A percentile compares a stretch with the other conserved stretches of the same genome.
Evolutionary conservation across 2,113 vertebrate species (phyloP).

Genomic region (Puntigrus tetrazona): DNA sequence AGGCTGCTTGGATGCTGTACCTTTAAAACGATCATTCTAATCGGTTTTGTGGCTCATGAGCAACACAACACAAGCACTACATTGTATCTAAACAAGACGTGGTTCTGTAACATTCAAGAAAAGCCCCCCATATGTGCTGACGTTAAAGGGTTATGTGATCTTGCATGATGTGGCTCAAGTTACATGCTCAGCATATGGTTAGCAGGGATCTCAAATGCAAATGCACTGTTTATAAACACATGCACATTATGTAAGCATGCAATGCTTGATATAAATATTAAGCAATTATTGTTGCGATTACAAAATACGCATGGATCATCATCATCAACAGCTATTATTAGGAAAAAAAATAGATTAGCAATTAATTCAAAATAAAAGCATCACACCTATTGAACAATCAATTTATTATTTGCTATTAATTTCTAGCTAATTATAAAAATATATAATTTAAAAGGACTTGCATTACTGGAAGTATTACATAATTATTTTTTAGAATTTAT

Average conservation of each 20-base stretch:
- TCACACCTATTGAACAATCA: background rate
- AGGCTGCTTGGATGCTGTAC: background rate
- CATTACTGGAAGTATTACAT: background rate
- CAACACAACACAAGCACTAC: background rate
- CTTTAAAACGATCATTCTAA: background rate
- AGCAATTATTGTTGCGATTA: background rate
- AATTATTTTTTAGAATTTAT: background rate
- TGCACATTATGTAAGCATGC: background rate
- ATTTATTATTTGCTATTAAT: background rate
- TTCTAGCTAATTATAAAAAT: background rate
- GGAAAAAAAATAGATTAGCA: background rate
- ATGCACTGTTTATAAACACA: background rate
- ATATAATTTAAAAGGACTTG: background rate
- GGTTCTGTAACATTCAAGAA: background rate
- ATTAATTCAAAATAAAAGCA: background rate
- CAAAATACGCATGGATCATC: background rate
- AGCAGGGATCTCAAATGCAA: background rate
- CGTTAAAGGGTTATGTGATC: background rate
- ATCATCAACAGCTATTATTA: background rate
- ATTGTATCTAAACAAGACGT: background rate
- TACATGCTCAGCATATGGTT: slow-evolving; percentile 2
- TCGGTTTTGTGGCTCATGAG: background rate
- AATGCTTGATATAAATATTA: background rate
- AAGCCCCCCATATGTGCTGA: background rate
- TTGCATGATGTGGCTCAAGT: background rate